Evolutionary conservation across 1,140 invertebrate species (phyloP), one percentile per base, ranked within the genome.

Genomic region (Pogonomyrmex barbatus): DNA sequence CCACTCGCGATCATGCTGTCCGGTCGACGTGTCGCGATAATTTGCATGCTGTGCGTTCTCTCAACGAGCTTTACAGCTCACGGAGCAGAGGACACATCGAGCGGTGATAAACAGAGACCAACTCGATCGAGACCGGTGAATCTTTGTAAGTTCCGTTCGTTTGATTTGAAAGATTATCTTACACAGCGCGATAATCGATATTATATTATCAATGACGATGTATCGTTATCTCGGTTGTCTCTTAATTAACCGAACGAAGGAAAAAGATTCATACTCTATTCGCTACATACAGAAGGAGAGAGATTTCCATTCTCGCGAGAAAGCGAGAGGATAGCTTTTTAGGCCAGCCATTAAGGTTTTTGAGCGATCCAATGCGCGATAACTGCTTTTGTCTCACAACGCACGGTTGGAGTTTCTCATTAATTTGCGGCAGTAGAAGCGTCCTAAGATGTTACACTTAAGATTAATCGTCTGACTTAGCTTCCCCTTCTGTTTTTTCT

Each of bases 111-210:
- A 68, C 39, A 56, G 30, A 42, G 4, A n/a, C 45, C 68, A 2
- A 30, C 30, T 2, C n/a, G 70, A 56, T 79, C 88, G 62, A 87
- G 93, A 81, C 87, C 92, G n/a, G 90, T 94, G 50, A 94, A 94
- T 87, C 36, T 94, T 58, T 92, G 93, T 94, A 92, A 71, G 93
- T 93, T 58, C 68, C n/a, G 24, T 47, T 60, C 30, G 24, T 14
- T 82, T 33, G 47, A 14, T 60, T 47, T 68, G 33, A 2, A 30
- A 60, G 39, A 50, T n/a, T n/a, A n/a, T 45, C 10, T 58, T 45
- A 24, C n/a, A 14, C n/a, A 9, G 30, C 10, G 39, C 33, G 70
- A 45, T 42, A 52, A 79, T 33, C 4, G n/a, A n/a, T 71, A 58
- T 47, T 71, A 50, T 33, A 67, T 39, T 50, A 60, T 82, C 52